Evolutionary conservation across 2,888 invertebrate genomes (phyloP), one percentile per base, ranked within the genome.

Genomic region (Dione vanillae): DNA sequence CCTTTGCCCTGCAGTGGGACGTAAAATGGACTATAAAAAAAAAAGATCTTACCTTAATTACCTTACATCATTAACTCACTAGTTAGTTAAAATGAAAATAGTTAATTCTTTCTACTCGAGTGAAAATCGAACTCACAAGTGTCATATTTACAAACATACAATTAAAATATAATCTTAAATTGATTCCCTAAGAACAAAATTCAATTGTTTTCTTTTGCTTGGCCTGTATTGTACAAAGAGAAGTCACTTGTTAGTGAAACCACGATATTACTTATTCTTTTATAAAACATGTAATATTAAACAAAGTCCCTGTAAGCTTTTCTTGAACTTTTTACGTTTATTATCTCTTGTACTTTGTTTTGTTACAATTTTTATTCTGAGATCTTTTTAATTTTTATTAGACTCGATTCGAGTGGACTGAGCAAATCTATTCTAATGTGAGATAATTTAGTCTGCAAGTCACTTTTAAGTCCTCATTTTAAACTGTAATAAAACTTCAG

Each of bases 221-320:
- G 2, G 45, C n/a, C 20, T n/a, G 43, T 45, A 27, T 6, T 61
- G 11, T 16, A 61, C 61, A 45, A 61, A 61, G 61, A 11, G 27
- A 61, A 43, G 27, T 45, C 27, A 61, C n/a, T 45, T 61, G 16
- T 14, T 61, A 45, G 43, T 61, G 20, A 61, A n/a, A 61, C 43
- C 45, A 43, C 43, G 43, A 27, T 59, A 59, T 61, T 61, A 45
- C 10, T 61, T 45, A 56, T 56, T 56, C 27, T n/a, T 43, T 61
- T 61, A 61, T 27, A 61, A 10, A 59, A 45, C 27, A 45, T 61
- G 61, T 43, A 20, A 45, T 59, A 59, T 10, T 27, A 43, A 43
- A n/a, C n/a, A 59, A 59, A 59, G 19, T 59, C 41, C 9, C 8
- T 20, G 41, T 43, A 14, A 43, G 43, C 20, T 54, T 54, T 37